Evolutionary conservation across 1,140 invertebrate genomes (phyloP).

Genomic region (Drosophila miranda): DNA sequence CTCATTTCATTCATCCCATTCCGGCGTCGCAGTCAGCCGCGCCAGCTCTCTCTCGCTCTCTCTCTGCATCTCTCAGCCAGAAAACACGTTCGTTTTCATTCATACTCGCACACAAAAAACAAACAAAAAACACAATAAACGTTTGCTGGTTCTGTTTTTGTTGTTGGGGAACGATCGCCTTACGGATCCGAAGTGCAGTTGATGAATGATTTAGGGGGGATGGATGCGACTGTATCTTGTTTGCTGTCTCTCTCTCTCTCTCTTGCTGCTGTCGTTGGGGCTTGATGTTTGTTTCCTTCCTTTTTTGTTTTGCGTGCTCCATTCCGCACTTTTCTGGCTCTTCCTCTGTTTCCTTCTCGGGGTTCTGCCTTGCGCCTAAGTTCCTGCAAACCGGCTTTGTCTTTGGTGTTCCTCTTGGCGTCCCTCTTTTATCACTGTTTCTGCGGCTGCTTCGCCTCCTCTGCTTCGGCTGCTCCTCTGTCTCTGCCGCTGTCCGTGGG

Average conservation of each 20-base stretch:
- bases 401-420: slow-evolving; percentile 12
- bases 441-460: slow-evolving; percentile 4
- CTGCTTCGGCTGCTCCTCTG: slow-evolving; percentile 7
- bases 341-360: not conserved
- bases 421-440: slow-evolving; percentile 29
- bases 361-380: slow-evolving; percentile 25
- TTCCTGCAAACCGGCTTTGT: slow-evolving; percentile 74
- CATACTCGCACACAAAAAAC: slow-evolving; percentile 56
- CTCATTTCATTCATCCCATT: slow-evolving; percentile 63
- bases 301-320: slow-evolving; percentile 58
- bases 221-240: slow-evolving; percentile 46
- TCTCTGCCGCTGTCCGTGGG: slow-evolving; percentile 65
- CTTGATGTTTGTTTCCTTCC: slow-evolving; percentile 78
- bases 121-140: slow-evolving; percentile 9
- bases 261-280: slow-evolving; percentile 49
- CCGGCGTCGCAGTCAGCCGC: slow-evolving; percentile 15
- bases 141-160: slow-evolving; percentile 45
- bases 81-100: slow-evolving; percentile 79
- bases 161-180: slow-evolving; percentile 31
- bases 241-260: slow-evolving; percentile 29
- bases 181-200: slow-evolving; percentile 77
- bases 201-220: slow-evolving; percentile 65
- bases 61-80: slow-evolving; percentile 28
- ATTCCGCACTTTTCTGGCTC: not conserved
- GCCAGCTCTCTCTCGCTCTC: slow-evolving; percentile 14